Conservation (phyloP, 2,113 vertebrate species). For the Catharus minimus region DNA sequence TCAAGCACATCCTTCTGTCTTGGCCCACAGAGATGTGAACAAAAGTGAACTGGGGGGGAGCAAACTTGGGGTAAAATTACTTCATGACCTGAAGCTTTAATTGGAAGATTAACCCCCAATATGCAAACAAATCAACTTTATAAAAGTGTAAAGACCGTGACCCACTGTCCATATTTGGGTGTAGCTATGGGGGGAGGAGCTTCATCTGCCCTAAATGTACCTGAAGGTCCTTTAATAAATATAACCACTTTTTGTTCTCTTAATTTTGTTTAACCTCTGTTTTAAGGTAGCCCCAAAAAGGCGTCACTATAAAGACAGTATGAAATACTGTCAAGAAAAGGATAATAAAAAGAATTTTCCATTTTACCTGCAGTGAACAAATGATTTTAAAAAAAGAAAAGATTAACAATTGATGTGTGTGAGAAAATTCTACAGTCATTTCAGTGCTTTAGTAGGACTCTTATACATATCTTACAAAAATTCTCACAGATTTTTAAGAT, state of each 20-base stretch:
- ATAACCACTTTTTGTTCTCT: background rate
- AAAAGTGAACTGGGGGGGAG: background rate
- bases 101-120: background rate
- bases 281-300: background rate
- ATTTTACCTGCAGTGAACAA: background rate
- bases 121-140: background rate
- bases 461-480: background rate
- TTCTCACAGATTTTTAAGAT: background rate
- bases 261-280: background rate
- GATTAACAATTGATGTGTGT: background rate
- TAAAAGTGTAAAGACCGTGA: background rate
- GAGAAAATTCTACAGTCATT: background rate
- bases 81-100: background rate
- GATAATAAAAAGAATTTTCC: background rate
- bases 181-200: background rate
- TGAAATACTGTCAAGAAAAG: background rate
- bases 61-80: background rate
- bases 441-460: background rate
- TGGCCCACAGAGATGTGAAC: background rate
- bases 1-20: too few species aligned
- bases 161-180: fast-evolving
- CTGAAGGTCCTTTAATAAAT: background rate
- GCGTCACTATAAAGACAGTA: background rate
- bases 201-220: background rate
- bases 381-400: background rate